These are phyloP conservation scores for Limosa lapponica DNA, from an alignment of 2,797 vertebrate species.

Conservation along the genomic window DNA sequence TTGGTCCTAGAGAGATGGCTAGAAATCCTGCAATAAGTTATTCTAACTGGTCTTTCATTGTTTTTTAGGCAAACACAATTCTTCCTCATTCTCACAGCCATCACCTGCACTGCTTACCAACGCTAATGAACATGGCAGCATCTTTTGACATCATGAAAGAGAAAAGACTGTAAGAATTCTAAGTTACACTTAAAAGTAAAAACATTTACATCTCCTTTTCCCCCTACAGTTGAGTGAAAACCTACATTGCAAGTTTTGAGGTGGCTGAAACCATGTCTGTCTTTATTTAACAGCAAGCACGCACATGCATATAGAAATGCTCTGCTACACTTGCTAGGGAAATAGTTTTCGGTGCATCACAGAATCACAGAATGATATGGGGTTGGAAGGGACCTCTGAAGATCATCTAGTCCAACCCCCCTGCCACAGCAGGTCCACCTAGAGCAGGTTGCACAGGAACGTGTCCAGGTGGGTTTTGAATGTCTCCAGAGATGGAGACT, in stretches of 20 bases:
- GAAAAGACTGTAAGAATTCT: conserved; percentile 80
- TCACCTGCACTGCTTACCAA: conserved; percentile 97
- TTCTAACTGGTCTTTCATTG: neutral
- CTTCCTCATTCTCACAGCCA: conserved; percentile 98
- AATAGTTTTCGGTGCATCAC: neutral
- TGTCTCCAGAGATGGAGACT: too few relatives aligned
- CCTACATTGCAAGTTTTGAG: neutral
- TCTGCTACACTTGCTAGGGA: neutral
- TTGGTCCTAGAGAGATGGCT: neutral
- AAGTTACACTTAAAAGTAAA: neutral
- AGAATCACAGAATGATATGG: too few relatives aligned
- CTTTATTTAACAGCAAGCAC: neutral
- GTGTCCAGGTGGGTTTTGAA: too few relatives aligned
- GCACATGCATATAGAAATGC: fast-evolving
- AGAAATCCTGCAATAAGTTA: neutral
- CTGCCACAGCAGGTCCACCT: too few relatives aligned
- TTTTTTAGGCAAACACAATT: conserved; percentile 93
- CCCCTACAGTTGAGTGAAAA: neutral
- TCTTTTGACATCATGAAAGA: conserved; percentile 96
- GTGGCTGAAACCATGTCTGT: neutral
- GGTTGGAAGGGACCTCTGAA: too few relatives aligned
- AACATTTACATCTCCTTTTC: neutral
- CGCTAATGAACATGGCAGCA: conserved; percentile 97
- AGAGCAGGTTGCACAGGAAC: too few relatives aligned
- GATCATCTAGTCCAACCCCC: too few relatives aligned